Conservation (phyloP, 2,113 vertebrate species). For the Pseudolaguvia tuberculata region DNA sequence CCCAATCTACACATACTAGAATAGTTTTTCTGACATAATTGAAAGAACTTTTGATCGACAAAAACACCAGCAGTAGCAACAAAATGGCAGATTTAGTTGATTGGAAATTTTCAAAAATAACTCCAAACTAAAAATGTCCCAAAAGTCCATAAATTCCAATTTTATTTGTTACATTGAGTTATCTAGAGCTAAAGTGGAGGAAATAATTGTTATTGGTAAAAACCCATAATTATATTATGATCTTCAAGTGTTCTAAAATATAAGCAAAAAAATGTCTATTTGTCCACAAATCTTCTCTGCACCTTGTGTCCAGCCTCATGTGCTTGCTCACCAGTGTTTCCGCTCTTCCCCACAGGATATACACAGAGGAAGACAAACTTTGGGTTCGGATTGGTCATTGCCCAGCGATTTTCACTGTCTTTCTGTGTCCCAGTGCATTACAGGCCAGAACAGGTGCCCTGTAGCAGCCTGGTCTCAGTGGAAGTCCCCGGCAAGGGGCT, state of each 20-base stretch:
- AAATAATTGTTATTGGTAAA: too few relatives aligned
- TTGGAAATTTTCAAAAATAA: too few relatives aligned
- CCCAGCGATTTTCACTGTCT: neutral
- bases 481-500: conserved; percentile 29
- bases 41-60: too few relatives aligned
- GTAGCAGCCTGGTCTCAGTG: conserved; percentile 20
- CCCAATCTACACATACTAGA: too few relatives aligned
- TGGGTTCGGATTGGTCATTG: conserved; percentile 39
- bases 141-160: too few relatives aligned
- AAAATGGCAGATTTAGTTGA: too few relatives aligned
- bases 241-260: neutral
- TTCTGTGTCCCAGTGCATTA: neutral
- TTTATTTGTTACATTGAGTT: too few relatives aligned
- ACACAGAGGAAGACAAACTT: neutral
- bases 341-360: conserved; percentile 10
- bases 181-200: too few relatives aligned
- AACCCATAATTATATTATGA: too few relatives aligned
- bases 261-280: neutral
- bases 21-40: too few relatives aligned
- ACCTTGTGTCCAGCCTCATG: neutral
- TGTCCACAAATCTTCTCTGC: neutral
- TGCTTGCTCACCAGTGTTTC: neutral
- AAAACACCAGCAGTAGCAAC: too few relatives aligned
- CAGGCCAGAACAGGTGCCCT: conserved; percentile 42
- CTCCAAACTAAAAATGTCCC: too few relatives aligned